Percentiles rank a stretch among this genome's conserved stretches.
phyloP scores from a whole-genome alignment of 2,888 invertebrate genomes.

The Heliconius ethilla region DNA sequence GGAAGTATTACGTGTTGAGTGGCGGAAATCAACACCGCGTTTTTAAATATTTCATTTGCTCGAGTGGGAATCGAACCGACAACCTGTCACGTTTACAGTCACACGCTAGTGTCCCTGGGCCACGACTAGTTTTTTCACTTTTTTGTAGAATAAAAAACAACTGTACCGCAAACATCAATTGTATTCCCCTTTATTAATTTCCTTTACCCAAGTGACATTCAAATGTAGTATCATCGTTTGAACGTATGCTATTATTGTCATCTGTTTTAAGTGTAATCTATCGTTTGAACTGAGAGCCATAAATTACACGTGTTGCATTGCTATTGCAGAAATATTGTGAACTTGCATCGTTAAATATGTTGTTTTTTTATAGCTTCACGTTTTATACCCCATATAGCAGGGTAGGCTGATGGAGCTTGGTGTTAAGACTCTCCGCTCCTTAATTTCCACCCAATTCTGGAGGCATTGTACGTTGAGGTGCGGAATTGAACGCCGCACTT shows the following conservation, averaged over 20 bases:
- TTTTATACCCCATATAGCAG: not conserved
- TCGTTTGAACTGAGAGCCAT: conserved; percentile 18
- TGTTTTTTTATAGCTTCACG: not conserved
- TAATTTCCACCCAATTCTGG: not conserved
- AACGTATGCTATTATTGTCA: conserved; percentile 24
- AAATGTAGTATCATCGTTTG: conserved; percentile 14
- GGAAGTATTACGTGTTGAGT: too few relatives aligned
- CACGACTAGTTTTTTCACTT: not conserved
- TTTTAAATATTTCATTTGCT: not conserved
- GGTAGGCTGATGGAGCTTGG: fast-evolving
- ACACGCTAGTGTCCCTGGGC: not conserved
- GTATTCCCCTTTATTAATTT: conserved; percentile 9
- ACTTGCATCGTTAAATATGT: not conserved
- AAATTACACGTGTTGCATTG: conserved; percentile 24
- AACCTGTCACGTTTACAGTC: not conserved
- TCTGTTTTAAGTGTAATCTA: conserved; percentile 24
- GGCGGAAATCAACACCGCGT: too few relatives aligned
- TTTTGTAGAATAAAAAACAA: not conserved
- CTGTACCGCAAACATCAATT: conserved; percentile 2
- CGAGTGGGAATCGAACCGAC: not conserved
- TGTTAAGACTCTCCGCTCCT: not conserved
- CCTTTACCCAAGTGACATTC: conserved; percentile 14
- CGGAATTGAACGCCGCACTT: too few relatives aligned
- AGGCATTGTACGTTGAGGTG: too few relatives aligned
- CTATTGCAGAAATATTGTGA: not conserved